phyloP scores from a whole-genome alignment of 2,797 vertebrate genomes.

The Sandelia bainsii region DNA sequence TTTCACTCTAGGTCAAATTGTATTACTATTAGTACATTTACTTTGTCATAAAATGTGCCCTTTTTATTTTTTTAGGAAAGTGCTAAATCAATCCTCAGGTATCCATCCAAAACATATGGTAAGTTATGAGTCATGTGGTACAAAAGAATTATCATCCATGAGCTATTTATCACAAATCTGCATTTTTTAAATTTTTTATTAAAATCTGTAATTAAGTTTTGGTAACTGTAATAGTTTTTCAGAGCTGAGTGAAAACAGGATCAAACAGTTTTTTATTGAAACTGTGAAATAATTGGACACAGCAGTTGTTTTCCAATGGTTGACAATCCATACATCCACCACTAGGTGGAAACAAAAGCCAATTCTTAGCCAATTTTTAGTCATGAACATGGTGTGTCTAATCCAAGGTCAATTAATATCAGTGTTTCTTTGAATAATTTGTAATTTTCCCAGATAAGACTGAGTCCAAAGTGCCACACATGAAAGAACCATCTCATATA shows the following conservation, averaged over 20 bases:
- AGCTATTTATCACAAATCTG: neutral
- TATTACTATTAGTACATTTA: neutral
- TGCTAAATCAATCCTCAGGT: conserved; percentile 69
- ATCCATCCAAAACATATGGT: conserved; percentile 62
- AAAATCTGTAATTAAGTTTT: neutral
- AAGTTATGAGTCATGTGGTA: conserved; percentile 23
- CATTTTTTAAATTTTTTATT: neutral
- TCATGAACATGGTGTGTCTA: neutral
- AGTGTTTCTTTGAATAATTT: conserved; percentile 25
- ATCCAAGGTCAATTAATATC: conserved; percentile 4
- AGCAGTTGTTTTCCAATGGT: too few species aligned
- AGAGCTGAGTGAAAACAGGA: neutral
- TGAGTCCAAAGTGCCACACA: conserved; percentile 49
- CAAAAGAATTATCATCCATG: neutral
- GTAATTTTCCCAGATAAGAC: conserved; percentile 56
- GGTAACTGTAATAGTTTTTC: neutral
- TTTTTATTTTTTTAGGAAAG: conserved; percentile 59
- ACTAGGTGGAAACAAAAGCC: conserved; percentile 69
- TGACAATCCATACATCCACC: conserved; percentile 39
- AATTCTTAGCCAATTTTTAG: conserved; percentile 1
- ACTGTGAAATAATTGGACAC: neutral
- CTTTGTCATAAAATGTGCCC: neutral
- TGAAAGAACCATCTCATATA: conserved; percentile 51
- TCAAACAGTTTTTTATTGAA: neutral
- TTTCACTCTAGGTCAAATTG: conserved; percentile 8